phyloP scores from a whole-genome alignment of 1,140 invertebrate genomes.

The Apis florea region DNA sequence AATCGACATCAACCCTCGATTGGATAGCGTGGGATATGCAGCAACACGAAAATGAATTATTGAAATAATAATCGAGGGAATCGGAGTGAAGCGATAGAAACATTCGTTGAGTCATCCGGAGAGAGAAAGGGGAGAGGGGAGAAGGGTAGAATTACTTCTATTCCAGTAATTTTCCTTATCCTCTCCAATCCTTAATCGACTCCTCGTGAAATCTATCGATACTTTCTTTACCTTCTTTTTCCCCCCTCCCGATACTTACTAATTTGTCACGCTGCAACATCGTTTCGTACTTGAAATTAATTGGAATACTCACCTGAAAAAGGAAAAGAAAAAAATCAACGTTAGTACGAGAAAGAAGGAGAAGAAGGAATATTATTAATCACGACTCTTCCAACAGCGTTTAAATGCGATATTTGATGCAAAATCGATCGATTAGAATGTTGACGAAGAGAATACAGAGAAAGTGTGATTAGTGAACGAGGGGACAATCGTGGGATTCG shows the following conservation, averaged over 20 bases:
- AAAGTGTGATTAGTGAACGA: slow-evolving; percentile 42
- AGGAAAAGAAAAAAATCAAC: neutral
- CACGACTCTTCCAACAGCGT: no score
- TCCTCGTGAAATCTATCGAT: no score
- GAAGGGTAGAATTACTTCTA: neutral
- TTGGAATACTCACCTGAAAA: slow-evolving; percentile 29
- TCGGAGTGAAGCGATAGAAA: neutral
- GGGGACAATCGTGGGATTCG: slow-evolving; percentile 33
- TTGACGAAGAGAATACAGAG: neutral
- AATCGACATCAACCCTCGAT: neutral
- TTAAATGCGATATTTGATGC: slow-evolving; percentile 2
- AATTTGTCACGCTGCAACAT: neutral
- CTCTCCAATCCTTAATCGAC: no score
- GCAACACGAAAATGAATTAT: slow-evolving; percentile 7
- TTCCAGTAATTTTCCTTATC: no score
- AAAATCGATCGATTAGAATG: neutral
- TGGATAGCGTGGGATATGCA: neutral
- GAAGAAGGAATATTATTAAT: neutral
- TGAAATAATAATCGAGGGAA: neutral
- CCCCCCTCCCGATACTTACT: neutral
- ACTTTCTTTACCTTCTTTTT: no score
- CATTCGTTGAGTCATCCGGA: neutral
- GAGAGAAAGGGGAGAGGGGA: no score
- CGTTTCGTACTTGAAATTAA: neutral
- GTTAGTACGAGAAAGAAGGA: neutral